Evolutionary conservation across 1,140 invertebrate genomes (phyloP), one percentile per base, ranked within the genome.

Genomic region (Cardiocondyla obscurior): DNA sequence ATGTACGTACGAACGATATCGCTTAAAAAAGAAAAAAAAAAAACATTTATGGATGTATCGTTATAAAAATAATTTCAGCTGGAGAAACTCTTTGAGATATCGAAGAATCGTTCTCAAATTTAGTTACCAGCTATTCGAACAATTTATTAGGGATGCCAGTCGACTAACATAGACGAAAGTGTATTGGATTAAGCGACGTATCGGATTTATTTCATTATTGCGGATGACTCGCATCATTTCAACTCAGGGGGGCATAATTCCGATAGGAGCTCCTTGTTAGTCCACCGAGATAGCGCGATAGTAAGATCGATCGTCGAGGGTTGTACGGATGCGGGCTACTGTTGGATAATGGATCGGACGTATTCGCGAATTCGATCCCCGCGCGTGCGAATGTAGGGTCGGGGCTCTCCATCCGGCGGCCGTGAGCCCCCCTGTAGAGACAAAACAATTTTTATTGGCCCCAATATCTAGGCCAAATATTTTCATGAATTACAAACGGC

Each of bases 361-460:
- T 46, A 60, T 69, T 57, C 62, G 60, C 46, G 69, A 85, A 62
- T 67, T 16, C 53, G 46, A 85, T 86, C 58, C 85, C 30, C 49
- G 33, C 49, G 33, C 19, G 74, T 46, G 44, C 55, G 84, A 16
- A 70, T 44, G 39, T 72, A 57, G 53, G 70, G 53, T 86, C 57
- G 81, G 74, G 76, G 62, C 51, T 70, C 60, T 62, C 51, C 62
- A 49, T 86, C 73, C 64, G 25, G 7, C 64, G 55, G 25, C 28
- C 42, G 77, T 67, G 51, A 36, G 51, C 84, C 70, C 46, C 42
- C 73, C 64, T 58, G 8, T 25, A 19, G 84, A 72, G 64, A 69
- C 85, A 62, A 86, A 79, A 83, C 84, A 67, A 87, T 87, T 87
- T n/a, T 87, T 83, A 82, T 86, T 84, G 85, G n/a, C n/a, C 49